phyloP scores from a whole-genome alignment of 2,113 vertebrate species.

The Aptenodytes forsteri region DNA sequence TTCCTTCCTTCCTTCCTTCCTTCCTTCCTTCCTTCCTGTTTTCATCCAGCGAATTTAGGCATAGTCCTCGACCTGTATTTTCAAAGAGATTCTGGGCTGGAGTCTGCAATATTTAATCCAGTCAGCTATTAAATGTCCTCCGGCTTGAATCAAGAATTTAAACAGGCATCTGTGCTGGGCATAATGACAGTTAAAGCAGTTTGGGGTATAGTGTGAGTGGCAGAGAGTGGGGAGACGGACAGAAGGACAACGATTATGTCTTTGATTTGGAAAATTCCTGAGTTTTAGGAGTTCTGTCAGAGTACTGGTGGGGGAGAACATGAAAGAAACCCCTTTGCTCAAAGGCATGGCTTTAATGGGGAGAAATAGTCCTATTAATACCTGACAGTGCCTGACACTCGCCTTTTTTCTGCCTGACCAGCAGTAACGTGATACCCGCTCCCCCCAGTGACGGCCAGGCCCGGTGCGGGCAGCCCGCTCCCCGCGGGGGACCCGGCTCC shows the following conservation, averaged over 20 bases:
- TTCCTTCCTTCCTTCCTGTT: background rate
- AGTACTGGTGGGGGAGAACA: conserved; percentile 42
- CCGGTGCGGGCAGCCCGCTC: background rate
- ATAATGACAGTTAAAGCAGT: conserved; percentile 67
- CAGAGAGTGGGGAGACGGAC: background rate
- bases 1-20: rapidly evolving
- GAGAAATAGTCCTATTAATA: conserved; percentile 50
- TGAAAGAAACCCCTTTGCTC: conserved; percentile 68
- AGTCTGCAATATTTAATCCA: conserved; percentile 80
- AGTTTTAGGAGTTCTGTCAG: conserved; percentile 62
- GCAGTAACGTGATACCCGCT: background rate
- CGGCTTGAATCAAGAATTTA: conserved; percentile 73
- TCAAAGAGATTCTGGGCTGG: conserved; percentile 70
- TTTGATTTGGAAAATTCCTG: conserved; percentile 72
- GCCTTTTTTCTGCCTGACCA: conserved; percentile 53
- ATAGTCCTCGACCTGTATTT: conserved; percentile 74
- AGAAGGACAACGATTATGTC: conserved; percentile 14
- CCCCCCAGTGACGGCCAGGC: background rate
- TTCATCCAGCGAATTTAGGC: conserved; percentile 75
- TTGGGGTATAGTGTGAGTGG: conserved; percentile 14
- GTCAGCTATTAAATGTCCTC: conserved; percentile 78
- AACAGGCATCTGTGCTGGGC: conserved; percentile 49
- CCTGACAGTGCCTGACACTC: conserved; percentile 14
- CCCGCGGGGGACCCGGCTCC: background rate
- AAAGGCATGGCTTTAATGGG: conserved; percentile 67